phyloP scores from a whole-genome alignment of 2,113 vertebrate species.

The Mystacornis crossleyi region DNA sequence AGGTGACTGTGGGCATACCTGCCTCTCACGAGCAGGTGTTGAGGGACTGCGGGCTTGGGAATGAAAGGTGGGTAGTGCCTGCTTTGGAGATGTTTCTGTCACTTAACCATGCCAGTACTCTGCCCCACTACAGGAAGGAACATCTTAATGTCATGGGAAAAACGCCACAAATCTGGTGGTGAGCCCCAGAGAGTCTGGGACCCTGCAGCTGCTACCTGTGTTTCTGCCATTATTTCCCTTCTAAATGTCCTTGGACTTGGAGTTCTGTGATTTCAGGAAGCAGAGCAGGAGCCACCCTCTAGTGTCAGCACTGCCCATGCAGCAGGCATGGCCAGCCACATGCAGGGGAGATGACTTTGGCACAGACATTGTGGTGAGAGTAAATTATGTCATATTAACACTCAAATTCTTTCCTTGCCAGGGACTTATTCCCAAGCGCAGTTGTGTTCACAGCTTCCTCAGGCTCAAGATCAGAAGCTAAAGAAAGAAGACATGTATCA shows the following conservation, averaged over 20 bases:
- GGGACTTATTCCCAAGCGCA: background rate
- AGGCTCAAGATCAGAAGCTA: background rate
- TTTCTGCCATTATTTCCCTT: background rate
- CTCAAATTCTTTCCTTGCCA: background rate
- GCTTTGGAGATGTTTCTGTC: background rate
- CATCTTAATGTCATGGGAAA: fast-evolving
- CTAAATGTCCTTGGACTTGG: background rate
- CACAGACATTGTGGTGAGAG: background rate
- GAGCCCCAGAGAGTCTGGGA: background rate
- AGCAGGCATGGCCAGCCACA: background rate
- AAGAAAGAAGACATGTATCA: background rate
- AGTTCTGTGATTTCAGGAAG: background rate
- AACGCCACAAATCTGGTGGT: background rate
- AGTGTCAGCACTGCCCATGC: background rate
- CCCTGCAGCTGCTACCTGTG: background rate
- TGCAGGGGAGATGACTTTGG: background rate
- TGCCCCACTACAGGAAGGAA: background rate
- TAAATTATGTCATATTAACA: background rate
- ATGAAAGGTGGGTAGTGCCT: background rate
- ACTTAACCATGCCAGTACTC: fast-evolving
- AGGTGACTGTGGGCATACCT: background rate
- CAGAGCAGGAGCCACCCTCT: background rate
- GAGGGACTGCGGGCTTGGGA: background rate
- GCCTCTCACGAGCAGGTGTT: background rate
- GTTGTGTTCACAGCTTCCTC: background rate